Evolutionary conservation across 2,113 vertebrate species (phyloP).

Genomic region (Pygoscelis adeliae): DNA sequence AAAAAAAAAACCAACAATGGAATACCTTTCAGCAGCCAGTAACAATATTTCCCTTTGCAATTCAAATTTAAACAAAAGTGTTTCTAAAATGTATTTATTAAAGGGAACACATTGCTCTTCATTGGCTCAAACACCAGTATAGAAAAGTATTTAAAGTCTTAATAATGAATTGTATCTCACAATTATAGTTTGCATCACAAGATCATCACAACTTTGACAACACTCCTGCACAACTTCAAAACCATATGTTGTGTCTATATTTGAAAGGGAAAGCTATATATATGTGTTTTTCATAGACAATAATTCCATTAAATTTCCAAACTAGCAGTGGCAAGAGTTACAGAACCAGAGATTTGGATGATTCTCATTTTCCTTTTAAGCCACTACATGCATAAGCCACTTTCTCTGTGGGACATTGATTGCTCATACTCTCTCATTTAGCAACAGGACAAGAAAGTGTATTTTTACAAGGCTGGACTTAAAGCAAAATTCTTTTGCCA

Average conservation of each 20-base stretch:
- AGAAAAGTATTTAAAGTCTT: not conserved
- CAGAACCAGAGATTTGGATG: not conserved
- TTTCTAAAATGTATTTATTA: not conserved
- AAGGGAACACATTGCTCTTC: not conserved
- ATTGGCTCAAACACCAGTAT: not conserved
- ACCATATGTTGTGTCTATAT: not conserved
- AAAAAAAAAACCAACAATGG: not conserved
- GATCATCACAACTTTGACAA: not conserved
- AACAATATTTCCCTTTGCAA: not conserved
- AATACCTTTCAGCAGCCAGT: not conserved
- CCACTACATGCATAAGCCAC: not conserved
- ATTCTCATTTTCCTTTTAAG: not conserved
- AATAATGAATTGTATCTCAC: not conserved
- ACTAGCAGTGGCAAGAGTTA: not conserved
- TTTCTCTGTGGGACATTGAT: not conserved
- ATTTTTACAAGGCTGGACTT: not conserved
- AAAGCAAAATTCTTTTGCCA: not conserved
- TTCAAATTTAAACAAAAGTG: not conserved
- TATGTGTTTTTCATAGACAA: not conserved
- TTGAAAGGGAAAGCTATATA: not conserved
- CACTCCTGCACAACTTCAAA: not conserved
- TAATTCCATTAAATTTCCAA: not conserved
- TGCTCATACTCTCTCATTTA: not conserved
- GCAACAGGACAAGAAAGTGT: not conserved
- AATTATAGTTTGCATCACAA: not conserved